Base-by-base conservation (phyloP, 2,113 vertebrate species). In the Colossoma macropomum region DNA sequence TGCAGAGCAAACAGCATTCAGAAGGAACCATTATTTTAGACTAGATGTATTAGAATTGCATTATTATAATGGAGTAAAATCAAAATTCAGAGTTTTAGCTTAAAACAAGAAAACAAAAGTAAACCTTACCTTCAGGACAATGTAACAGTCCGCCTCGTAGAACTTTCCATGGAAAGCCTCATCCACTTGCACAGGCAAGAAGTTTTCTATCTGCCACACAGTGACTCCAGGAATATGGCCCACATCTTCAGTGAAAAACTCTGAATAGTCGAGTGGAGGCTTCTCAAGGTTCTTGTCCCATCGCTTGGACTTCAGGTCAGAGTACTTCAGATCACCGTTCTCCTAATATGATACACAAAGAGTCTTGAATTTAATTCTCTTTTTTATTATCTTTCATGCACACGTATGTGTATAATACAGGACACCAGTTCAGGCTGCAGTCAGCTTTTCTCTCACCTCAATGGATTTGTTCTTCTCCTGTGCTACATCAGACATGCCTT, bases 121-220 rank as follows among this genome's bases (percentile, higher is more conserved):
- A 28, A 21, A 38, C 0, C 15, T 81, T 85, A 97, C 98, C 97
- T 98, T 99, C 59, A 99, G 96, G 75, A 99, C 88, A 0, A 99
- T 99, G 93, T 99, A 99, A 93, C 97, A 97, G 91, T 99, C 98
- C 0, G 97, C 98, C 88, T 99, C 98, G 0, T 99, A 99, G 92
- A 99, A 99, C 91, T 97, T 98, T 82, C 98, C 94, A 0, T 97
- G 96, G 81, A 98, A 95, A 10, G 97, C 87, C 79, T 99, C 97
- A 0, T 99, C 97, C 72, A 99, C 94, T 87, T 94, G 90, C 0
- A 93, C 89, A 0, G 98, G 98, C 79, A 99, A 83, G 0, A 99
- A 99, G 89, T 99, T 99, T 91, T 99, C 98, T 0, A 99, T 99
- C 93, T 99, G 98, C 97, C 97, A 99, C 87, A 97, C 92, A 0